Evolutionary conservation across 2,113 vertebrate species (phyloP), one percentile per base, ranked within the genome.

Genomic region (Phodopus roborovskii): DNA sequence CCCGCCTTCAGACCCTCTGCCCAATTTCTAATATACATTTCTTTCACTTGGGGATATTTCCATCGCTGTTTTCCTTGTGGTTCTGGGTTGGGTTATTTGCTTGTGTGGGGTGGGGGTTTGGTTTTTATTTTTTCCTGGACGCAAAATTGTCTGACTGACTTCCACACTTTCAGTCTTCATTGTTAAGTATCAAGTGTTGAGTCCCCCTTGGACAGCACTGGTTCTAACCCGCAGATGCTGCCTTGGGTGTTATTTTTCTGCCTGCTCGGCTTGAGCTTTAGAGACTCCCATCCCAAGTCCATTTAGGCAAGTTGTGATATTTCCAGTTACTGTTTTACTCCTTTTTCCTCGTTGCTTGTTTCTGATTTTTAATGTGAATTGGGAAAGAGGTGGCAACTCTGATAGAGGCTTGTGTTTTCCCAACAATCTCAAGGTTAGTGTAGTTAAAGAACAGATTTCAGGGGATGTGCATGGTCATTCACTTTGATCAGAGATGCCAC

Each of bases 331-430:
- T 87, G 50, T 71, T 87, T 93, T 73, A 42, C 58, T 19, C 58
- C 0, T 1, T 53, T 87, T 62, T 83, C 39, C 16, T 22, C 53
- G 36, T 78, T 85, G 56, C 20, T 77, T 58, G 1, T 74, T 91
- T 73, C 53, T 82, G 81, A 89, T 66, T 77, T 85, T 68, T 78
- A 96, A 77, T 89, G 24, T 81, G 39, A 53, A n/a, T 77, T 17
- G 17, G 39, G 22, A 28, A 58, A 0, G 84, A 19, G 92, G 74
- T n/a, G 53, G 53, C 36, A 53, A 70, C 77, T 56, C 30, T 74
- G 58, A 45, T 56, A 74, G 48, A 71, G 20, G 73, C 82, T 77
- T 89, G 88, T 85, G 68, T 81, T 94, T 88, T 82, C 68, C 91
- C 92, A 92, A 73, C 48, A 66, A 56, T 42, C 39, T 68, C 77